phyloP scores from a whole-genome alignment of 2,888 invertebrate genomes.

The Stomorhina lunata region DNA sequence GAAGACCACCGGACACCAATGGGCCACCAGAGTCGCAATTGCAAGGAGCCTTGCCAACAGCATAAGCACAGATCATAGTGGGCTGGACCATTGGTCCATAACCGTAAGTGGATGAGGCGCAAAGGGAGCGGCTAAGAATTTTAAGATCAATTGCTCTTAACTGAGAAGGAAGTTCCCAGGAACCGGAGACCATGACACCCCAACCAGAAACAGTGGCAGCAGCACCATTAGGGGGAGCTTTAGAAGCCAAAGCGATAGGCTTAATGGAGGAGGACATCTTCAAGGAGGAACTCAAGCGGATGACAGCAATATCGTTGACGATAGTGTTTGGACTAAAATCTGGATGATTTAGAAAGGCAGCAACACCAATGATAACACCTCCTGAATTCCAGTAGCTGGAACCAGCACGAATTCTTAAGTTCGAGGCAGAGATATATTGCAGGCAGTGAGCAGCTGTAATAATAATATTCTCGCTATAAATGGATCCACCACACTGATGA shows the following conservation, averaged over 20 bases:
- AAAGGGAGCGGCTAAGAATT: constrained; percentile 60
- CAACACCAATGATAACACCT: constrained; percentile 76
- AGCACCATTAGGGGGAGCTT: constrained; percentile 72
- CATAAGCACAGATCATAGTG: too few species aligned
- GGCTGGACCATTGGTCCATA: constrained; percentile 69
- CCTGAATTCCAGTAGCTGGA: constrained; percentile 73
- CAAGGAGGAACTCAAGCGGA: constrained; percentile 75
- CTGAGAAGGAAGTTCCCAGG: constrained; percentile 15
- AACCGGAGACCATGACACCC: constrained; percentile 73
- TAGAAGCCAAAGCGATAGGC: too few species aligned
- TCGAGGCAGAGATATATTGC: constrained; percentile 61
- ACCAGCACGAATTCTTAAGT: constrained; percentile 77
- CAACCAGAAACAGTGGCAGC: constrained; percentile 76
- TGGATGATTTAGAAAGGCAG: constrained; percentile 72
- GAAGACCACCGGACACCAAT: too few species aligned
- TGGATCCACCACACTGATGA: constrained; percentile 80
- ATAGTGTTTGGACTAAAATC: constrained; percentile 74
- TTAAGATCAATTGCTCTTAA: constrained; percentile 68
- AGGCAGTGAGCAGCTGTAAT: constrained; percentile 80
- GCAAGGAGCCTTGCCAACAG: too few species aligned
- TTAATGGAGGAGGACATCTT: constrained; percentile 67
- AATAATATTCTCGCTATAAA: constrained; percentile 74
- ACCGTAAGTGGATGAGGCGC: constrained; percentile 25
- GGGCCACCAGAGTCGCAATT: too few species aligned
- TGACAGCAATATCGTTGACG: constrained; percentile 79